These are phyloP conservation scores for Acheta domesticus DNA, from an alignment of 2,888 invertebrate species.

Conservation along the genomic window DNA sequence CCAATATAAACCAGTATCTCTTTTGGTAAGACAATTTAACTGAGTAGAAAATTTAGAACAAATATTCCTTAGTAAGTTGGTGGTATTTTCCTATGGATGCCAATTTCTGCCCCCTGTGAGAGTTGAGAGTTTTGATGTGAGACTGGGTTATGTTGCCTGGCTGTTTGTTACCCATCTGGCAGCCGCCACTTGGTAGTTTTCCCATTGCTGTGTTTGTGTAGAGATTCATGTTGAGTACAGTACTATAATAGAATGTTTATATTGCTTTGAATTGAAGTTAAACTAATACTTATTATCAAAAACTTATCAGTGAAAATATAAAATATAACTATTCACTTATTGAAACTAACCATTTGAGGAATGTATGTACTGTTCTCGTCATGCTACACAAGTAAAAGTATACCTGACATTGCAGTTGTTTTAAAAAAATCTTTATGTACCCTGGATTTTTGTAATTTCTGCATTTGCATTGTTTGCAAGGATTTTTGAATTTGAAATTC, in stretches of 20 bases:
- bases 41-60: background rate
- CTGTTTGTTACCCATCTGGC: background rate
- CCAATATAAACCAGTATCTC: background rate
- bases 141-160: background rate
- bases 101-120: background rate
- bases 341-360: no score
- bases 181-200: background rate
- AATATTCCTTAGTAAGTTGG: background rate
- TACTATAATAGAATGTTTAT: background rate
- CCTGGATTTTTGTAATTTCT: background rate
- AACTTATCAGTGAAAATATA: no score
- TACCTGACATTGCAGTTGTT: background rate
- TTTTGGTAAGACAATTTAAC: background rate
- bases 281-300: no score
- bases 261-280: no score
- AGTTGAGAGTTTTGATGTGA: constrained; percentile 5
- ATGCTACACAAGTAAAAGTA: constrained; percentile 9
- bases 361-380: background rate
- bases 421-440: background rate
- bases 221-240: background rate
- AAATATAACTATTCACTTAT: background rate
- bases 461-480: constrained; percentile 9
- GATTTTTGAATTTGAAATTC: constrained; percentile 4
- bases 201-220: background rate
- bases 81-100: background rate